Evolutionary conservation across 1,140 invertebrate genomes (phyloP).

Genomic region (Zaprionus africanus): DNA sequence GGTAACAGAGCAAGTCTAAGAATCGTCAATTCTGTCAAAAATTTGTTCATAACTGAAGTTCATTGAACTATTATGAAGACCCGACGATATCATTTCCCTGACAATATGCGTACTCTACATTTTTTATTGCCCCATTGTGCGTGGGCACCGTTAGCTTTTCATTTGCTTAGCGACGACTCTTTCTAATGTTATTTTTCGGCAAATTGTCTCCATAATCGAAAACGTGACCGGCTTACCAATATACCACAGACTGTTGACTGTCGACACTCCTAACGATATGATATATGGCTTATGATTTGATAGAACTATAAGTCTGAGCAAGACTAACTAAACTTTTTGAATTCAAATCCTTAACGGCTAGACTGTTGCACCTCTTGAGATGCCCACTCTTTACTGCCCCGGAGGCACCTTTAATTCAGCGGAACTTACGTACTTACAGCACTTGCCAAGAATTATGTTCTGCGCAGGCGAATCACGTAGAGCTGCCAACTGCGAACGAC

Average conservation of each 20-base stretch:
- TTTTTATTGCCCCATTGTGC: constrained; percentile 59
- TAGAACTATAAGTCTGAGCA: not conserved
- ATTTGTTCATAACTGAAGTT: constrained; percentile 43
- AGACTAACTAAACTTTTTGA: not conserved
- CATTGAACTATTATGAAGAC: constrained; percentile 57
- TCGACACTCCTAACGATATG: constrained; percentile 2
- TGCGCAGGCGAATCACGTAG: constrained; percentile 65
- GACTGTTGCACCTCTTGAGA: constrained; percentile 12
- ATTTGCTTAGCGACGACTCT: constrained; percentile 18
- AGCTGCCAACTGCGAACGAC: constrained; percentile 36
- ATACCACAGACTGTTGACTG: not conserved
- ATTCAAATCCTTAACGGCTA: constrained; percentile 63
- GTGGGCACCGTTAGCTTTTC: constrained; percentile 61
- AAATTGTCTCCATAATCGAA: constrained; percentile 74
- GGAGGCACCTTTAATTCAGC: constrained; percentile 30
- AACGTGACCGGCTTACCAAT: constrained; percentile 57
- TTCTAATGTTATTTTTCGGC: constrained; percentile 45
- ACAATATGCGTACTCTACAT: constrained; percentile 64
- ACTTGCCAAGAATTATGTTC: constrained; percentile 48
- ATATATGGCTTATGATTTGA: not conserved
- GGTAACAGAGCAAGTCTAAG: not conserved
- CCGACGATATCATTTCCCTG: constrained; percentile 60
- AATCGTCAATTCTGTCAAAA: not conserved
- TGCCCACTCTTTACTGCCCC: not conserved
- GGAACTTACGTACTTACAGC: constrained; percentile 54